Evolutionary conservation across 1,140 invertebrate species (phyloP), one percentile per base, ranked within the genome.

Genomic region (Chionoecetes opilio): DNA sequence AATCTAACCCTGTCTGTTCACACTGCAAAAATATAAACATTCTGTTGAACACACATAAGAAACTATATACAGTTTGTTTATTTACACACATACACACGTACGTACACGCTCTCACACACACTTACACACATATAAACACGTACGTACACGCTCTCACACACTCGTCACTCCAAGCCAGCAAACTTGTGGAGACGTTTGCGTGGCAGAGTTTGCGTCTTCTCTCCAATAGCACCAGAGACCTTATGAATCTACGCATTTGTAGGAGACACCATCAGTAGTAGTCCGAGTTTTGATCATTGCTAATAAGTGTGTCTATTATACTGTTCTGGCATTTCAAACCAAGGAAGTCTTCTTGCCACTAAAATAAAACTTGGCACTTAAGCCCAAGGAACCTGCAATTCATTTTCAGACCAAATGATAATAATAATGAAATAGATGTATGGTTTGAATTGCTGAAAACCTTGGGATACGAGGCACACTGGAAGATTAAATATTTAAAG

Each of bases 1-100:
- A 91, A 63, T 94, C 93, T 91, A 94, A 94, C 93, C 93, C 93
- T 94, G 93, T 94, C 89, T 91, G 93, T 91, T 94, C 89, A 91
- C 93, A 91, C 93, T 82, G 93, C 63, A 91, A 94, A 94, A 94
- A 94, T 94, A 94, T 94, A 94, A 94, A 94, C 93, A 91, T 91
- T 94, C 89, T 94, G 93, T 91, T 63, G 75, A 94, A 94, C 88
- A 94, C 88, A 94, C 86, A 91, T 86, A 91, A 82, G 31, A 91
- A 91, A 91, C 63, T 94, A 94, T 94, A 37, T 94, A 94, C 93
- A 94, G 53, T 91, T 75, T 38, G 41, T 89, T 32, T 85, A 82
- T 94, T 85, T 94, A 91, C 82, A 91, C 75, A 63, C 84, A 63
- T 91, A 46, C 85, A 46, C 90, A 88, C 86, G 82, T 34, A 94